A percentile compares a stretch with the other conserved stretches of the same genome.
Evolutionary conservation across 1,140 invertebrate genomes (phyloP).

Genomic region (Matsumurasca onukii): DNA sequence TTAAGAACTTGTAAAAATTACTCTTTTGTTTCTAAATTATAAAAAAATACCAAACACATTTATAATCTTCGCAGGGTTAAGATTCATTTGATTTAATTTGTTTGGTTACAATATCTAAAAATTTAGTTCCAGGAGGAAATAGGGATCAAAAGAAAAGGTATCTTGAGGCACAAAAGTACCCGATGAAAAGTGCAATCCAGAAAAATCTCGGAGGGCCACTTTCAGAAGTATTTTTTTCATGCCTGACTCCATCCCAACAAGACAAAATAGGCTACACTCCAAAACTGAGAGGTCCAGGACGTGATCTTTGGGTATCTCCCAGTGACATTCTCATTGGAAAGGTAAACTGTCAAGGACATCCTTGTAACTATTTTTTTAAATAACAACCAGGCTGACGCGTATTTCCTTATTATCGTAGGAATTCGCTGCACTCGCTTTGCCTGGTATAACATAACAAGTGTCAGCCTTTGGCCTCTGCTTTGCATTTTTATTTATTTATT

Average conservation of each 20-base stretch:
- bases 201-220: conserved; percentile 19
- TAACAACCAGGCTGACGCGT: no score
- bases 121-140: conserved; percentile 28
- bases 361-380: no score
- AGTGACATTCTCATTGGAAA: conserved; percentile 23
- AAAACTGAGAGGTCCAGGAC: neutral
- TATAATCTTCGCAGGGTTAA: neutral
- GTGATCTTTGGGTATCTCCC: conserved; percentile 9
- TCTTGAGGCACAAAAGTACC: neutral
- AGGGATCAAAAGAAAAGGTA: conserved; percentile 7
- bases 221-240: conserved; percentile 18
- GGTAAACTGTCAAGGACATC: no score
- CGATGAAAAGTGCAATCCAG: conserved; percentile 19
- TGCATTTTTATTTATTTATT: no score
- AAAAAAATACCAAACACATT: neutral
- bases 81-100: neutral
- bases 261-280: conserved; percentile 8
- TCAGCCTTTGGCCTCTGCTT: no score
- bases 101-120: neutral
- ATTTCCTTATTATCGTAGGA: no score
- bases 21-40: neutral
- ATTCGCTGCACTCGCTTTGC: no score
- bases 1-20: neutral
- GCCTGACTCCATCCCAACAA: neutral
- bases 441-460: no score